Evolutionary conservation across 2,113 vertebrate genomes (phyloP), one percentile per base, ranked within the genome.

Genomic region (Silurus meridionalis): DNA sequence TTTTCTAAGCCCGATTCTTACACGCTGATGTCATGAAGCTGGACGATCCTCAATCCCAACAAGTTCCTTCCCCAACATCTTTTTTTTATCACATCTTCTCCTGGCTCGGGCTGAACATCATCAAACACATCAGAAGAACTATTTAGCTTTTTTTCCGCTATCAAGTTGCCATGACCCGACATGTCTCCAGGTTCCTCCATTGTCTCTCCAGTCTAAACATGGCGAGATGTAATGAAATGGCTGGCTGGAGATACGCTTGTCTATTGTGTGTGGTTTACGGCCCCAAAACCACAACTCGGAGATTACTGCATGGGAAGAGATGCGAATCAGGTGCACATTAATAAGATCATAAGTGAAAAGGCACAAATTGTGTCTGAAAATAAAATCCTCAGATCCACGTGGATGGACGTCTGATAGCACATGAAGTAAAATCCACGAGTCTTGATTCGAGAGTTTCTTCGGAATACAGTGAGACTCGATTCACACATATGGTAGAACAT

Each of bases 401-500:
- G 57, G 55, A 80, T 23, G 9, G 28, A 60, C 0, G 17, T 46
- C 19, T 55, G 55, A 25, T 55, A 0, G 5, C 11, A 55, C 13
- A 1, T 37, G 57, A 80, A 37, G 28, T 60, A 9, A 53, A 79
- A 79, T 37, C 37, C 37, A 2, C 37, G 37, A 37, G 37, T 37
- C 37, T 37, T 2, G 37, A 37, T 37, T 37, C 37, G 1, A 37
- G 2, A 37, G 37, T 37, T 37, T 37, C 37, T 37, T 37, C 37
- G 37, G 37, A 37, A 37, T 37, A 37, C 37, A 37, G 37, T 2
- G 37, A 79, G 84, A 80, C 77, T 58, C 25, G 52, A 80, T 71
- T 77, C 78, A 81, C 85, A 66, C 85, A 74, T 61, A 55, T 74
- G 82, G 82, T 53, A 72, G 78, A 37, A 72, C 57, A 28, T 81